Evolutionary conservation across 2,888 invertebrate genomes (phyloP).

Genomic region (Imbricaverruca yamaguchii): DNA sequence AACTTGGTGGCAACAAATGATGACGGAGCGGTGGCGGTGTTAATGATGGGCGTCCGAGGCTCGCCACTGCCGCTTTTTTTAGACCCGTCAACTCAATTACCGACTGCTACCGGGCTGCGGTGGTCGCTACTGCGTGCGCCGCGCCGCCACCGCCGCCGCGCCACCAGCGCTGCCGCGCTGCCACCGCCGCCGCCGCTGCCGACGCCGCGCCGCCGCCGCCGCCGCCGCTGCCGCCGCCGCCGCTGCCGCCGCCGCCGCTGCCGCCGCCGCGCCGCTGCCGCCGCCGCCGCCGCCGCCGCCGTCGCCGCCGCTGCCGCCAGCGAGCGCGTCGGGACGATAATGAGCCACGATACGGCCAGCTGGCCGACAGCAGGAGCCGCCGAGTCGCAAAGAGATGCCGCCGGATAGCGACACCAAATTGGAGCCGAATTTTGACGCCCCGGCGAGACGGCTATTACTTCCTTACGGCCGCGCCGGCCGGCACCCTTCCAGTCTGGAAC

Average conservation of each 20-base stretch:
- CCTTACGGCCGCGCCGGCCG: background rate
- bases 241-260: background rate
- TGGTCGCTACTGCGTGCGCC: background rate
- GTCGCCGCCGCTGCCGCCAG: background rate
- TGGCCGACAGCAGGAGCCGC: background rate
- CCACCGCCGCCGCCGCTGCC: background rate
- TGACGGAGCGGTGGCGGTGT: background rate
- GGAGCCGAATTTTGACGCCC: background rate
- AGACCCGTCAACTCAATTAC: background rate
- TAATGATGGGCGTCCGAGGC: background rate
- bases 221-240: background rate
- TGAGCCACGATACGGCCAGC: background rate
- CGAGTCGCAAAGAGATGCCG: background rate
- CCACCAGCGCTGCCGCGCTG: background rate
- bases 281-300: background rate
- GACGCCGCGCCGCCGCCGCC: background rate
- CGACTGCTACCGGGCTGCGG: background rate
- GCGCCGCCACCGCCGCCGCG: background rate
- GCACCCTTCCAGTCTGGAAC: background rate
- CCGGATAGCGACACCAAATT: background rate
- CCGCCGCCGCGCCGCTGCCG: background rate
- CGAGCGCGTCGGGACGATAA: background rate
- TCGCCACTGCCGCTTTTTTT: background rate
- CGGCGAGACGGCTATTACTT: background rate
- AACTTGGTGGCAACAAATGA: constrained; percentile 2